Evolutionary conservation across 2,888 invertebrate genomes (phyloP), one percentile per base, ranked within the genome.

Genomic region (Chironomus tentans): DNA sequence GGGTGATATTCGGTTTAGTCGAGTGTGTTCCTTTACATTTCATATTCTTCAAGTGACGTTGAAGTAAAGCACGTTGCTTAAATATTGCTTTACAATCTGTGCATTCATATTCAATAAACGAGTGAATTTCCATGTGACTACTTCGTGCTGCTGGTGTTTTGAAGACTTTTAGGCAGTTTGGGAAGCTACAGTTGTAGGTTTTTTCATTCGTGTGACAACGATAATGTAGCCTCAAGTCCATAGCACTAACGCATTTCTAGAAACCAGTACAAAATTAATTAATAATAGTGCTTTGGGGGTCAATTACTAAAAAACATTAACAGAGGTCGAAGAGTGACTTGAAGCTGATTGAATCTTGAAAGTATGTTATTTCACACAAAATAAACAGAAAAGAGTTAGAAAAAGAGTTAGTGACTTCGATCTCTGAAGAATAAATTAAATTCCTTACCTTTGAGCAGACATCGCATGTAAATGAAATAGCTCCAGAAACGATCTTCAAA

Each of bases 141-240:
- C 62, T 62, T 68, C 74, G 18, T 15, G 74, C 74, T 10, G 74
- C 68, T n/a, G 74, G 74, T 7, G 74, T 74, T 24, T 74, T 74
- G n/a, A 68, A 74, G 0, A 28, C n/a, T 74, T 74, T 74, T 5
- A 6, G 5, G 15, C 74, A 74, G 6, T 74, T 62, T 13, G 65
- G 68, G 10, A 22, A 74, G n/a, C 47, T 74, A 46, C 74, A 74
- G 3, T 4, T 46, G n/a, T 74, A 74, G 4, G 47, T 12, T 6
- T 46, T 61, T 28, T 47, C 22, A 15, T 74, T 74, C 0, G 65
- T 68, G 47, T 74, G 74, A 2, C 15, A 38, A 1, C 46, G 24
- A 6, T 38, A 28, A 15, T 74, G 74, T 1, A 74, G 15, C 22
- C 47, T 65, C 6, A 74, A n/a, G 28, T 74, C 74, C 74, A 74